phyloP scores from a whole-genome alignment of 2,113 vertebrate genomes.

The Octodon degus region DNA sequence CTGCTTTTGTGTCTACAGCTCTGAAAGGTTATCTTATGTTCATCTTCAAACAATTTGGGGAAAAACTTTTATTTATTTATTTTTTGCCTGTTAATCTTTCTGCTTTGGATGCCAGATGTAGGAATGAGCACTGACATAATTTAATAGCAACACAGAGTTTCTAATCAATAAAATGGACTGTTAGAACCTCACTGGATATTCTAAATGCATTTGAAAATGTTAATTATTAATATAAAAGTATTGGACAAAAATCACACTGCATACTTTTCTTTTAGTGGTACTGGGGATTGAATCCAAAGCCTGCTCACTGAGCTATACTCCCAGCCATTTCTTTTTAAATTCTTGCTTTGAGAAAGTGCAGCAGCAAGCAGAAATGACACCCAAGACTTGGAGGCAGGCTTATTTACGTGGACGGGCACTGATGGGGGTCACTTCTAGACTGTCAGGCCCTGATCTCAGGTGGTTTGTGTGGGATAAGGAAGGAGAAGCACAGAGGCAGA shows the following conservation, averaged over 20 bases:
- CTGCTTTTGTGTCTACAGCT: background rate
- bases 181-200: background rate
- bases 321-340: background rate
- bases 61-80: background rate
- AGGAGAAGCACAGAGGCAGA: too few species aligned
- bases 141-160: background rate
- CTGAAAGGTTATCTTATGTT: background rate
- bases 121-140: background rate
- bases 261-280: background rate
- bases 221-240: slow-evolving; percentile 1
- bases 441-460: too few species aligned
- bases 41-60: background rate
- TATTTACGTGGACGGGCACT: too few species aligned
- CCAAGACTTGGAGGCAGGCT: too few species aligned
- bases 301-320: background rate
- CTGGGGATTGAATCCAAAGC: background rate
- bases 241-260: background rate
- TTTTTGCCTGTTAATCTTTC: background rate
- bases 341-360: background rate
- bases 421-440: too few species aligned
- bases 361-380: too few species aligned
- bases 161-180: background rate
- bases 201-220: slow-evolving; percentile 2
- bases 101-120: background rate
- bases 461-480: too few species aligned